Conservation (phyloP, 1,140 invertebrate genomes). For the Ceratoteleas bidentatus region DNA sequence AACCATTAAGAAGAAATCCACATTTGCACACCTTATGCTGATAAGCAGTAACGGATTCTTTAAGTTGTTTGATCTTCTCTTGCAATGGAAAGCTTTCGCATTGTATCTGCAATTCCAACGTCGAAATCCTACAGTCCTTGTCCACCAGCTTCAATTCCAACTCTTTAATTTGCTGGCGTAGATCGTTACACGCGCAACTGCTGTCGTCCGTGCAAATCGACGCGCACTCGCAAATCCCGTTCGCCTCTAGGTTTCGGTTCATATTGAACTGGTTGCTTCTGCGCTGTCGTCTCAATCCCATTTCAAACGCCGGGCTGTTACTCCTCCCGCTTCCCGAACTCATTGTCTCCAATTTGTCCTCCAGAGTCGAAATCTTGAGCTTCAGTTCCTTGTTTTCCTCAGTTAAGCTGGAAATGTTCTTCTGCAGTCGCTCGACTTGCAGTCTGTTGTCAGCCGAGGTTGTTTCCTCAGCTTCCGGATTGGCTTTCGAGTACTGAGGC, state of each 20-base stretch:
- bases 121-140: constrained; percentile 71
- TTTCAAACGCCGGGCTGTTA: constrained; percentile 64
- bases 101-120: constrained; percentile 73
- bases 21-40: constrained; percentile 67
- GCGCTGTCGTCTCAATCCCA: constrained; percentile 56
- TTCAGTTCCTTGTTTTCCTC: constrained; percentile 51
- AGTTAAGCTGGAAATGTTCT: constrained; percentile 51
- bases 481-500: background rate
- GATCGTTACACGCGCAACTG: constrained; percentile 42
- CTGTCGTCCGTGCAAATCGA: constrained; percentile 20
- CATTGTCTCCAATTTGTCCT: constrained; percentile 54
- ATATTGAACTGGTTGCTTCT: constrained; percentile 72
- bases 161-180: constrained; percentile 68
- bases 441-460: background rate
- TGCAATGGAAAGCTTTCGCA: constrained; percentile 72
- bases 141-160: constrained; percentile 72
- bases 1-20: background rate
- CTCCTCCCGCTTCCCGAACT: constrained; percentile 63
- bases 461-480: constrained; percentile 4
- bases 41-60: constrained; percentile 57
- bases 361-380: constrained; percentile 61
- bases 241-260: constrained; percentile 67
- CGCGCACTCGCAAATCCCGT: constrained; percentile 34
- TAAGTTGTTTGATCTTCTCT: constrained; percentile 70
- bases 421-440: constrained; percentile 22